These are phyloP conservation scores for Brachionus paranguensis DNA, from an alignment of 1,140 invertebrate genomes.

Conservation along the genomic window DNA sequence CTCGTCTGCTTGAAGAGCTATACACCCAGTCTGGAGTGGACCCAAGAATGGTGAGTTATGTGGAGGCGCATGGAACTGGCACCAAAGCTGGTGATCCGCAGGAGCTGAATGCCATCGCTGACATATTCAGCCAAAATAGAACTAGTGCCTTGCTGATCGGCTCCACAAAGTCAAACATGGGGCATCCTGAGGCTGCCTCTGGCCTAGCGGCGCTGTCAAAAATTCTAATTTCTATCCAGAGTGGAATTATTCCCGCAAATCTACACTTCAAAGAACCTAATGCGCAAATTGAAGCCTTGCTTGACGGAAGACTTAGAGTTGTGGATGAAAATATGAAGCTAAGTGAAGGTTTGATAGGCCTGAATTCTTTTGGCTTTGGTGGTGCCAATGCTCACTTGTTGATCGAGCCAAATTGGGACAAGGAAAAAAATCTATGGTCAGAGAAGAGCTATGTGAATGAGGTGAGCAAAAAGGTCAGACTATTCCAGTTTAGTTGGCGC, in stretches of 20 bases:
- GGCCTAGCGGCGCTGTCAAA: conserved; percentile 60
- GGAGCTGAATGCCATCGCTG: conserved; percentile 84
- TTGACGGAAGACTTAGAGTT: conserved; percentile 77
- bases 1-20: conserved; percentile 71
- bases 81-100: conserved; percentile 86
- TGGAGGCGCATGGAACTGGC: conserved; percentile 93
- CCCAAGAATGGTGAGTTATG: conserved; percentile 72
- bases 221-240: conserved; percentile 38
- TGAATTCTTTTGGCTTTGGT: conserved; percentile 96
- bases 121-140: conserved; percentile 76
- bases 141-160: conserved; percentile 76
- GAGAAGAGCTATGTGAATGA: background rate
- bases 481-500: conserved; percentile 61
- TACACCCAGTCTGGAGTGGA: conserved; percentile 75
- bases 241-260: conserved; percentile 60
- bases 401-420: conserved; percentile 60
- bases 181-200: conserved; percentile 88
- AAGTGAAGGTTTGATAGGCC: conserved; percentile 74
- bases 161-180: conserved; percentile 95
- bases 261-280: conserved; percentile 82
- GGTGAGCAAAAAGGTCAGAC: background rate
- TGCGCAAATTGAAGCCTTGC: conserved; percentile 75
- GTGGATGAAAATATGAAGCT: conserved; percentile 67
- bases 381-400: conserved; percentile 89
- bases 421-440: background rate